phyloP scores from a whole-genome alignment of 2,797 vertebrate genomes.

The Orestias chungarensis region DNA sequence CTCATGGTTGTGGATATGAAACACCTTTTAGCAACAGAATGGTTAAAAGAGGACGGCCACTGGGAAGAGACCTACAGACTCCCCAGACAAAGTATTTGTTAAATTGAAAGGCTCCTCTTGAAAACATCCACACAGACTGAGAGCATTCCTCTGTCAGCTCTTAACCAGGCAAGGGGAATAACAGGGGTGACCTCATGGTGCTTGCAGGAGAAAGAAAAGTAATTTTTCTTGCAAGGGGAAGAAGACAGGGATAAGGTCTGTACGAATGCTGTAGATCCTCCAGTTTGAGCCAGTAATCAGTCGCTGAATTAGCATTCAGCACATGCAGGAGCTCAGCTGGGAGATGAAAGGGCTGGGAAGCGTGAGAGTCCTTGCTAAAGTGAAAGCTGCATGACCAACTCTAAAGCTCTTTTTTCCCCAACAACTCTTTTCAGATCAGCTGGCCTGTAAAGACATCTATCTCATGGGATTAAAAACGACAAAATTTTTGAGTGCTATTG shows the following conservation, averaged over 20 bases:
- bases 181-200: conserved; percentile 69
- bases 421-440: not conserved
- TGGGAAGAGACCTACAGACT: conserved; percentile 45
- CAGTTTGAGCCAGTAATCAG: conserved; percentile 48
- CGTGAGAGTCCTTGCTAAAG: conserved; percentile 37
- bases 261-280: conserved; percentile 37
- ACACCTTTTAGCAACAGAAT: conserved; percentile 50
- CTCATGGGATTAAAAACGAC: not conserved
- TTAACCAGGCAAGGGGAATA: conserved; percentile 77
- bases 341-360: conserved; percentile 56
- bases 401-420: conserved; percentile 29
- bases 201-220: conserved; percentile 55
- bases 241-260: conserved; percentile 40
- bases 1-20: conserved; percentile 37
- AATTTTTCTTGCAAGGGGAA: conserved; percentile 60
- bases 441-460: not conserved
- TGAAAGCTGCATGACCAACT: conserved; percentile 37
- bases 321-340: conserved; percentile 58
- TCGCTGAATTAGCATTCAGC: conserved; percentile 73
- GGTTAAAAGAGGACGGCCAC: conserved; percentile 21
- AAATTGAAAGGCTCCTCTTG: conserved; percentile 74
- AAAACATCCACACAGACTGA: conserved; percentile 58
- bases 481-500: not conserved
- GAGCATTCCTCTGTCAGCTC: conserved; percentile 65
- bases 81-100: conserved; percentile 44